Evolutionary conservation across 2,113 vertebrate species (phyloP).

Genomic region (Forbesichthys papilliferus): DNA sequence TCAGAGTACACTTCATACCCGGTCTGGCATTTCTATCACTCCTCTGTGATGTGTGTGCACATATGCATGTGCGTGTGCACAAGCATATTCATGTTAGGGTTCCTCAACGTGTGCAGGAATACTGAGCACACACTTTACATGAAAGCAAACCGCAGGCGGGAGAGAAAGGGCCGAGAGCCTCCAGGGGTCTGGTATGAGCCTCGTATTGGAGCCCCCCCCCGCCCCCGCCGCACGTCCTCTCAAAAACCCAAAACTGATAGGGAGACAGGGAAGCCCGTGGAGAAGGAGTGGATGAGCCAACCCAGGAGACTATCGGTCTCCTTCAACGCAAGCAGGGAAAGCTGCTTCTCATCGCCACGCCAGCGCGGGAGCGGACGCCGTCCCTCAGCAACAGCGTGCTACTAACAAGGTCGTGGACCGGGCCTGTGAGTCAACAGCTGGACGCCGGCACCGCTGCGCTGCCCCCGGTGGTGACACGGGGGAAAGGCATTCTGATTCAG

Average conservation of each 20-base stretch:
- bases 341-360: conserved; percentile 14
- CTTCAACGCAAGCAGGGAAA: background rate
- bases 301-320: conserved; percentile 3
- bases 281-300: conserved; percentile 1
- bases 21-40: background rate
- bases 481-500: background rate
- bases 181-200: background rate
- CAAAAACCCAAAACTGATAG: conserved; percentile 27
- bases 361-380: conserved; percentile 16
- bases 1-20: background rate
- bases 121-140: background rate
- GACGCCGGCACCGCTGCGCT: background rate
- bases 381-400: conserved; percentile 17
- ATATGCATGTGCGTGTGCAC: too few species aligned
- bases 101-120: background rate
- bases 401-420: conserved; percentile 17
- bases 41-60: background rate
- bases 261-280: conserved; percentile 5
- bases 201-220: background rate
- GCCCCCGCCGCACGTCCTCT: background rate
- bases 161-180: background rate
- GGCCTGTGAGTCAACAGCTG: conserved; percentile 15
- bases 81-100: too few species aligned
- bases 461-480: background rate
- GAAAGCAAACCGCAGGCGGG: background rate